These are phyloP conservation scores for Zaprionus nigranus DNA, from an alignment of 1,140 invertebrate species.

Conservation along the genomic window DNA sequence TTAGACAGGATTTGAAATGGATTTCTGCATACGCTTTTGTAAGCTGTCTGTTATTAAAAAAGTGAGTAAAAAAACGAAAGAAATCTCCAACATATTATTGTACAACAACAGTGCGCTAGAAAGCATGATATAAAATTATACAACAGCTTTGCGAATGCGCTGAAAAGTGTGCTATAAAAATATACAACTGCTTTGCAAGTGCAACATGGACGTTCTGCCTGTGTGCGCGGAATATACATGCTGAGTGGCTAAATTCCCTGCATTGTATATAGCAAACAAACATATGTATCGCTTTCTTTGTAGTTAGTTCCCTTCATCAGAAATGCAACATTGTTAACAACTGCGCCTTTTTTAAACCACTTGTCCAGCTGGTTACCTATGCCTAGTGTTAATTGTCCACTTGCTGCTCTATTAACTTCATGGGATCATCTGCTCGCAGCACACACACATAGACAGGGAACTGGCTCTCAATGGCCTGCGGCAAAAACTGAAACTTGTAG, in stretches of 20 bases:
- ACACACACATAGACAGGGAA: conserved; percentile 10
- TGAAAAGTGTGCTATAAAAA: background rate
- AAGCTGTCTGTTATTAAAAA: conserved; percentile 73
- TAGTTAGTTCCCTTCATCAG: background rate
- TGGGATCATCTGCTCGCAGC: conserved; percentile 22
- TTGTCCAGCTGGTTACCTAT: conserved; percentile 13
- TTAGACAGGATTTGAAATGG: conserved; percentile 71
- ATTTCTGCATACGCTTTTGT: conserved; percentile 70
- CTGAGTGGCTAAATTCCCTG: background rate
- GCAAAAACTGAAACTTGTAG: conserved; percentile 18
- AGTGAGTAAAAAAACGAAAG: background rate
- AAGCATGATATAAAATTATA: conserved; percentile 16
- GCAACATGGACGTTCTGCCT: background rate
- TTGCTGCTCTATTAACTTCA: conserved; percentile 68
- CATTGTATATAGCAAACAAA: background rate
- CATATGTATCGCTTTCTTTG: background rate
- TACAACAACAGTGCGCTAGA: conserved; percentile 27
- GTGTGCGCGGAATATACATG: background rate
- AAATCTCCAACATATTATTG: conserved; percentile 36
- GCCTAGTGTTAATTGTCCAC: conserved; percentile 54
- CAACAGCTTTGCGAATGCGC: background rate
- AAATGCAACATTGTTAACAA: background rate
- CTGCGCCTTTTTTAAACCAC: background rate
- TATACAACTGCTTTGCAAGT: background rate
- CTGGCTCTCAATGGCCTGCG: background rate